Evolutionary conservation across 1,140 invertebrate genomes (phyloP), one percentile per base, ranked within the genome.

Genomic region (Heliconius nattereri): DNA sequence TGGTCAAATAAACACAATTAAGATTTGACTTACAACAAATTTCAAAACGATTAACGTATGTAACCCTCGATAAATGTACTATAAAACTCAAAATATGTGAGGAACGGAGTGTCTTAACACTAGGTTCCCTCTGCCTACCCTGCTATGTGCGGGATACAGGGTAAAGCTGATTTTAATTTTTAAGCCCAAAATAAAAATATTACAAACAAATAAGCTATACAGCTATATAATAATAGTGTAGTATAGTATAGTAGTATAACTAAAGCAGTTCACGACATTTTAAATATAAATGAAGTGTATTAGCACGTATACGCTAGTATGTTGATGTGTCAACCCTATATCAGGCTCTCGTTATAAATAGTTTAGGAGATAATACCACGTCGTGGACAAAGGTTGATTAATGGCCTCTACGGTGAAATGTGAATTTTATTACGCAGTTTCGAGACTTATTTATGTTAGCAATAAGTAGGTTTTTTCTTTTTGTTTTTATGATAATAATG

Each of bases 361-460:
- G 76, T 81, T 81, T 76, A 79, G 78, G 29, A 76, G 76, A 78
- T 74, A 78, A 81, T 81, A 78, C 76, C 80, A 45, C 52, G 54
- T 52, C 80, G 80, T 70, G 71, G 72, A 81, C 80, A 81, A 81
- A 81, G 80, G 75, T 78, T 81, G 80, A 81, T 81, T 81, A 81
- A 81, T 81, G 76, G 73, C 40, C 76, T 77, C 52, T 40, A 73
- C 52, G 79, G 79, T 76, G 49, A 71, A 32, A 71, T 49, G 40
- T 60, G 66, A 76, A 76, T 79, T 79, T 79, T 76, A 76, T 76
- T 79, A 79, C 54, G 73, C 20, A 40, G 35, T 78, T 52, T 75
- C 45, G 32, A 66, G 8, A 72, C 71, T 72, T 72, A 72, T 72
- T 72, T 72, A 37, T 72, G 60, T 66, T 66, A 9, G 71, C 19